phyloP scores from a whole-genome alignment of 2,797 vertebrate genomes.

The Malurus splendens region DNA sequence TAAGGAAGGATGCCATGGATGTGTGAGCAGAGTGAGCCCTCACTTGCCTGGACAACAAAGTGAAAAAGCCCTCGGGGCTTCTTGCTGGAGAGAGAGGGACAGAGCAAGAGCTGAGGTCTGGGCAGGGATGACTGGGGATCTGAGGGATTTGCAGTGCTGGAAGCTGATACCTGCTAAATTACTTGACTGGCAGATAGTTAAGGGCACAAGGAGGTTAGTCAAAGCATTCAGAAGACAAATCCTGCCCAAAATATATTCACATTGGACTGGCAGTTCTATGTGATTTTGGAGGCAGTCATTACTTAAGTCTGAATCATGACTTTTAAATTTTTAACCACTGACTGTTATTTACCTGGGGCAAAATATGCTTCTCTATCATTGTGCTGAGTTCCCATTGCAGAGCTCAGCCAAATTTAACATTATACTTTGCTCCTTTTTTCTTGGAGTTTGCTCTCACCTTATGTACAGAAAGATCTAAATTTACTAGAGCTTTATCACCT shows the following conservation, averaged over 20 bases:
- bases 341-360: neutral
- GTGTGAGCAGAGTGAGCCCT: neutral
- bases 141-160: neutral
- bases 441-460: neutral
- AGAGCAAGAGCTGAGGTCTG: neutral
- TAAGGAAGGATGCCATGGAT: neutral
- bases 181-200: neutral
- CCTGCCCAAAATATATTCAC: neutral
- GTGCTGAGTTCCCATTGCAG: neutral
- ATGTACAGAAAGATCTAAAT: conserved; percentile 3
- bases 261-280: neutral
- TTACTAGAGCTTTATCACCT: conserved; percentile 4
- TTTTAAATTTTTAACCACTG: neutral
- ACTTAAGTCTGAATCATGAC: neutral
- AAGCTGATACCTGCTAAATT: neutral
- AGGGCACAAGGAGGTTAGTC: neutral
- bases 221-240: neutral
- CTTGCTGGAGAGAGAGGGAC: neutral
- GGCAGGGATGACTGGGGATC: neutral
- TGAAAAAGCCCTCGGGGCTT: neutral
- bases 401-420: neutral
- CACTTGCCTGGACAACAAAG: neutral
- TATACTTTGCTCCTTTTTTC: neutral
- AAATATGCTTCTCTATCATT: neutral
- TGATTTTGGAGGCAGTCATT: neutral